Conservation (phyloP, 2,888 invertebrate species). For the Asteroscopus sphinx region DNA sequence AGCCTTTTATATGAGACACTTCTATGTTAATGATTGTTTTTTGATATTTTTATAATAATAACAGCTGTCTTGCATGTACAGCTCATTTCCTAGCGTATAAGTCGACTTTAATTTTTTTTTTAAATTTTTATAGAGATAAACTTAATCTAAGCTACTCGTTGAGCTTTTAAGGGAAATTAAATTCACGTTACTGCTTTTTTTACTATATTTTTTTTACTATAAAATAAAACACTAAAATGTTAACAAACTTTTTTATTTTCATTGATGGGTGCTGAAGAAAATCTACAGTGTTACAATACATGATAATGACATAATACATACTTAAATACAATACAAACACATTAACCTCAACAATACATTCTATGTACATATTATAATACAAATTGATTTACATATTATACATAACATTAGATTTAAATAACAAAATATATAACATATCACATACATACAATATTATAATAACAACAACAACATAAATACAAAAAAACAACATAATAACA, state of each 20-base stretch:
- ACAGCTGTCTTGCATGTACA: too few species aligned
- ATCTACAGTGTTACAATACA: constrained; percentile 4
- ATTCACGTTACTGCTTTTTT: too few species aligned
- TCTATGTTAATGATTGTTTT: too few species aligned
- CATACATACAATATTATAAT: background rate
- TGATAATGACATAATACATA: constrained; percentile 3
- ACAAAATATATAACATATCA: background rate
- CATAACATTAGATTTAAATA: background rate
- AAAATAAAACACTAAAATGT: background rate
- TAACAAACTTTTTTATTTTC: constrained; percentile 50
- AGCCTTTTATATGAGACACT: too few species aligned
- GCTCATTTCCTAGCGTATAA: too few species aligned
- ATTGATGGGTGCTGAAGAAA: constrained; percentile 60
- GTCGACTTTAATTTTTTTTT: too few species aligned
- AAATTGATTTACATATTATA: background rate
- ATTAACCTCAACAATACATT: background rate
- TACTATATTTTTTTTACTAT: too few species aligned
- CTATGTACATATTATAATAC: background rate
- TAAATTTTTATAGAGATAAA: too few species aligned
- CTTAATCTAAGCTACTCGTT: too few species aligned
- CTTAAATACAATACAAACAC: too few species aligned
- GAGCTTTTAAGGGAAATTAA: too few species aligned
- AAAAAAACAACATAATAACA: background rate
- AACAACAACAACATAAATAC: background rate
- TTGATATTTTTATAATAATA: too few species aligned